Conservation (phyloP, 1,140 invertebrate species). For the Hestina assimilis region DNA sequence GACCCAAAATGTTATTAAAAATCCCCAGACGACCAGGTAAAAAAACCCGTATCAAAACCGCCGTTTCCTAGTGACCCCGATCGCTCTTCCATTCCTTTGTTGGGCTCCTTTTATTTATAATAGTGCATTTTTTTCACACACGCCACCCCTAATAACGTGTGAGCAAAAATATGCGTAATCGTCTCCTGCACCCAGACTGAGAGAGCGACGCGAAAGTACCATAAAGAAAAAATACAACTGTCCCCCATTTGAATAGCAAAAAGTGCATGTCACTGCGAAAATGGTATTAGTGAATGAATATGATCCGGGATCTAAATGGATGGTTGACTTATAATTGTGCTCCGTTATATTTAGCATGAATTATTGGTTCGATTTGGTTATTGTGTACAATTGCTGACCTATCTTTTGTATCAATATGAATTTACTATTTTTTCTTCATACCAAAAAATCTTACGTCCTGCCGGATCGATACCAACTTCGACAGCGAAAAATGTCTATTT, state of each 20-base stretch:
- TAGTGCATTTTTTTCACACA: conserved; percentile 76
- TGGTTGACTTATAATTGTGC: conserved; percentile 76
- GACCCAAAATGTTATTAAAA: conserved; percentile 66
- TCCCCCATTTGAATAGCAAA: conserved; percentile 76
- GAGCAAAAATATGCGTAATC: conserved; percentile 76
- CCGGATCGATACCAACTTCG: too few relatives aligned
- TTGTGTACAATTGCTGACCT: conserved; percentile 36
- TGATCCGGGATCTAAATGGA: conserved; percentile 70
- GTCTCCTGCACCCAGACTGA: conserved; percentile 37
- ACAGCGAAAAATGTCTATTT: too few relatives aligned
- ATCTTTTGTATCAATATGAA: conserved; percentile 4
- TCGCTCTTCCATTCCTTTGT: conserved; percentile 75
- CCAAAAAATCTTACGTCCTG: too few relatives aligned
- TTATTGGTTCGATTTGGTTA: conserved; percentile 71
- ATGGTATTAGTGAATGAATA: conserved; percentile 73
- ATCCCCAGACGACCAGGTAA: conserved; percentile 64
- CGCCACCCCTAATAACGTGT: conserved; percentile 72
- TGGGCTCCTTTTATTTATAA: conserved; percentile 73
- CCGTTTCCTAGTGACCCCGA: conserved; percentile 77
- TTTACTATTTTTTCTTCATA: too few relatives aligned
- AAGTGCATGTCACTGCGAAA: conserved; percentile 73
- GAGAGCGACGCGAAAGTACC: conserved; percentile 39
- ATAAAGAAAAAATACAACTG: conserved; percentile 70
- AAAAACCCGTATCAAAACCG: conserved; percentile 76
- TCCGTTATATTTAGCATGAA: conserved; percentile 73